Base-by-base conservation (phyloP, 1,140 invertebrate species). In the Drosophila novamexicana region DNA sequence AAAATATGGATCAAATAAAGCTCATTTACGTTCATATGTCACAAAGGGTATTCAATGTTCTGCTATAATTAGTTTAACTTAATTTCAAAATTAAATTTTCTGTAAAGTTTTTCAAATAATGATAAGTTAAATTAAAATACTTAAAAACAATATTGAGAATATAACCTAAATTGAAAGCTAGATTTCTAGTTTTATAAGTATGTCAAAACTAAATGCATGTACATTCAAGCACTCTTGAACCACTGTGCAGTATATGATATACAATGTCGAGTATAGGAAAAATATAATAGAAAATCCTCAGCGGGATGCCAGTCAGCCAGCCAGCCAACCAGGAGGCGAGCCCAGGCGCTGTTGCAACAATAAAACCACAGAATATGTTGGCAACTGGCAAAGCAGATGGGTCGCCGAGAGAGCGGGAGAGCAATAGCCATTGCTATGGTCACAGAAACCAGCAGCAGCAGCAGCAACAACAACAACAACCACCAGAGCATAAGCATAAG, bases 341-440 rank as follows among this genome's bases (percentile, higher is more conserved):
- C 45, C 74, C 62, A 32, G 18, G 37, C 70, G 34, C 47, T 65
- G 52, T 29, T 52, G 49, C 52, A 71, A 79, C 83, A 86, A 86
- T 91, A 91, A 91, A 91, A 91, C 80, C 82, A 88, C 86, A 91
- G 83, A 92, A 92, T 92, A 92, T 92, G 91, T 91, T 78, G 75
- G 75, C 74, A 86, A 90, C 89, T 82, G 79, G 64, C 75, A 90
- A 89, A 92, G 82, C 91, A 92, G 91, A 92, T 91, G 91, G 85
- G 45, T 36, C 47, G 49, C 61, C 57, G 57, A 65, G 57, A 68
- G 79, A 57, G 69, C 59, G 22, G 52, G 44, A 72, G 75, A 64
- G 59, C 47, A 49, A 69, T 57, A 81, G 64, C 45, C 37, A 47
- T 44, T 45, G 56, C n/a, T 29, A 29, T 29, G 22, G 22, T 4